A percentile compares a stretch with the other conserved stretches of the same genome.
Evolutionary conservation across 2,113 vertebrate genomes (phyloP).

Genomic region (Scartelaos histophorus): DNA sequence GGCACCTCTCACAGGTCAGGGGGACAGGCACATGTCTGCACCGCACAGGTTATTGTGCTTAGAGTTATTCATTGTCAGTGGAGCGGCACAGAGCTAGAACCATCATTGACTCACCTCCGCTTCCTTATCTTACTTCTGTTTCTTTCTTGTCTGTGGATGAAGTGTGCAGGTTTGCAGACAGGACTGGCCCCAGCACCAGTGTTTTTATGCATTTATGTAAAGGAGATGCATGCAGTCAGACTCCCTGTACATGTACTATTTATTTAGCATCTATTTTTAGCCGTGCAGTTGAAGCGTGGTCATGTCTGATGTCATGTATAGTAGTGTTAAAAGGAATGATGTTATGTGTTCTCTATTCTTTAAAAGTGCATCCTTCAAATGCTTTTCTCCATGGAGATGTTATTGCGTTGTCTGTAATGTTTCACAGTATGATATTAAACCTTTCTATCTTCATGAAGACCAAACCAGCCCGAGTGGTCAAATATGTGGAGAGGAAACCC

Average conservation of each 20-base stretch:
- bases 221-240: not conserved
- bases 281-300: not conserved
- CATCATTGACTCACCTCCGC: conserved; percentile 52
- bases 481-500: too few species aligned
- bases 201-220: conserved; percentile 5
- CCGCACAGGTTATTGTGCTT: conserved; percentile 47
- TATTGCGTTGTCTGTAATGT: too few species aligned
- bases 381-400: too few species aligned
- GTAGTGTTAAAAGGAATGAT: too few species aligned
- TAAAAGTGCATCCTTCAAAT: too few species aligned
- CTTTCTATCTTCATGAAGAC: too few species aligned
- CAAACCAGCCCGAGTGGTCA: too few species aligned
- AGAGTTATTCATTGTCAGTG: conserved; percentile 30
- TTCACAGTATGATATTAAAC: too few species aligned
- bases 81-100: conserved; percentile 40
- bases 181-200: not conserved
- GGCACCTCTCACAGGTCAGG: conserved; percentile 16
- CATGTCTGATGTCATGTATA: not conserved
- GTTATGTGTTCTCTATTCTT: too few species aligned
- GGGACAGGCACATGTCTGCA: conserved; percentile 36
- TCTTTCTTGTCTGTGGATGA: conserved; percentile 16
- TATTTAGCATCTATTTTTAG: not conserved
- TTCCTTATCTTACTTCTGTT: conserved; percentile 17
- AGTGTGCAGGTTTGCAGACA: not conserved
- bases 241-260: not conserved